Conservation (phyloP, 2,888 invertebrate genomes). For the Aspidiotus destructor region DNA sequence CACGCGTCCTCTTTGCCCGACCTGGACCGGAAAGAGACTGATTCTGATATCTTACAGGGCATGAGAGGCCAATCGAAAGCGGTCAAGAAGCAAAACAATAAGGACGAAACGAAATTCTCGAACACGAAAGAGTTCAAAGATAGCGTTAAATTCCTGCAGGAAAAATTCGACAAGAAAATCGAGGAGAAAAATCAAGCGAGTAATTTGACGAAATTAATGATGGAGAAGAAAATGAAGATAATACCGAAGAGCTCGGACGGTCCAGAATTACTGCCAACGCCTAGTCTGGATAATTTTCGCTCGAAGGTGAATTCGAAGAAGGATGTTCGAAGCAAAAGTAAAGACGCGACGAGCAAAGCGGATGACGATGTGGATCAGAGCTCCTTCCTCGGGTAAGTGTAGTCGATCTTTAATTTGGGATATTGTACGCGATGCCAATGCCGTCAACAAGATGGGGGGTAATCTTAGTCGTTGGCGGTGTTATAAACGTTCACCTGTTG, state of each 20-base stretch:
- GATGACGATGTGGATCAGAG: constrained; percentile 4
- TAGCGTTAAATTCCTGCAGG: constrained; percentile 18
- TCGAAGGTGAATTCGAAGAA: constrained; percentile 15
- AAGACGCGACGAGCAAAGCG: background rate
- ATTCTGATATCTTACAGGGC: constrained; percentile 21
- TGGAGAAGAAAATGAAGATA: constrained; percentile 24
- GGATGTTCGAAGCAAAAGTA: background rate
- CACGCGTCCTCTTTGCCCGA: constrained; percentile 64
- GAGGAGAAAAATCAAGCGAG: constrained; percentile 21
- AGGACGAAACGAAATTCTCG: constrained; percentile 21
- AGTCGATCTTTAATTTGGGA: background rate
- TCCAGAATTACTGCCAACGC: constrained; percentile 23
- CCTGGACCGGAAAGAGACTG: constrained; percentile 46
- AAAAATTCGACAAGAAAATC: constrained; percentile 28
- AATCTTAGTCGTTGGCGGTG: no score
- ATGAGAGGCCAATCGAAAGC: constrained; percentile 5
- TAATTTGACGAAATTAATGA: constrained; percentile 15
- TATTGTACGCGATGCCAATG: no score
- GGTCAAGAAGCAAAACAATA: constrained; percentile 19
- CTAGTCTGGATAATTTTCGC: constrained; percentile 17
- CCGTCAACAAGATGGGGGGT: no score
- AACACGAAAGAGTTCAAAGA: constrained; percentile 29
- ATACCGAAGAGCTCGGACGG: constrained; percentile 22
- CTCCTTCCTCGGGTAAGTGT: constrained; percentile 16
- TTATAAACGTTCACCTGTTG: no score